A percentile compares a stretch with the other conserved stretches of the same genome.
Evolutionary conservation across 2,113 vertebrate genomes (phyloP).

Genomic region (Gnathonemus longibarbis): DNA sequence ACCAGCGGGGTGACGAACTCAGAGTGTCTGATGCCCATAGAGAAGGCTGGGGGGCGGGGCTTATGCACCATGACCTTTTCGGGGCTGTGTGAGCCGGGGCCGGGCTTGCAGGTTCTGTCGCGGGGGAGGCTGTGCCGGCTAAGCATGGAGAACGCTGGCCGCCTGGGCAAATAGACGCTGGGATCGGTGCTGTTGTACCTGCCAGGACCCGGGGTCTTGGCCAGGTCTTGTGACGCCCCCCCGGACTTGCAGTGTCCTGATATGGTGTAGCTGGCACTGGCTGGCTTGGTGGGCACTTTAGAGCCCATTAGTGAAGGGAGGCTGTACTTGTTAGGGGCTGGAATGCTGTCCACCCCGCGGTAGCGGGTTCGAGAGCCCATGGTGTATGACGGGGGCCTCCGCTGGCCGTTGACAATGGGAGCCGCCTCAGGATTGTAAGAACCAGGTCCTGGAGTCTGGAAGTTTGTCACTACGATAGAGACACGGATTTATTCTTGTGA

Average conservation of each 20-base stretch:
- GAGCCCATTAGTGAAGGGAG: conserved; percentile 71
- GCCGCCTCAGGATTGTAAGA: conserved; percentile 73
- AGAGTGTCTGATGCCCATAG: conserved; percentile 70
- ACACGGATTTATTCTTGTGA: neutral
- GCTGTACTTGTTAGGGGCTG: conserved; percentile 74
- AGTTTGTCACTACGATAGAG: conserved; percentile 32
- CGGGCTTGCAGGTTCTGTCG: conserved; percentile 46
- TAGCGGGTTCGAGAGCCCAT: conserved; percentile 67
- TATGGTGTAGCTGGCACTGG: conserved; percentile 68
- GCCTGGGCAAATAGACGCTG: conserved; percentile 57
- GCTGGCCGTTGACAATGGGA: conserved; percentile 55
- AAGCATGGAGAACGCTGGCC: conserved; percentile 74
- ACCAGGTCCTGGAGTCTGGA: conserved; percentile 72
- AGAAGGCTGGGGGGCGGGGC: conserved; percentile 61
- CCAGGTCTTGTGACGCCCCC: conserved; percentile 60
- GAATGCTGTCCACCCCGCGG: conserved; percentile 55
- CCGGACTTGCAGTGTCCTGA: conserved; percentile 40
- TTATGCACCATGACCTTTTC: conserved; percentile 62
- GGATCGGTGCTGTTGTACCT: conserved; percentile 67
- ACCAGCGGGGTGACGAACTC: conserved; percentile 63
- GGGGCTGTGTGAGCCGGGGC: conserved; percentile 68
- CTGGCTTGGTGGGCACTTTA: conserved; percentile 58
- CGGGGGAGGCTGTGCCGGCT: conserved; percentile 53
- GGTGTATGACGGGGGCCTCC: conserved; percentile 66
- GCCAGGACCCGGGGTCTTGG: conserved; percentile 67